Evolutionary conservation across 2,113 vertebrate species (phyloP).

Genomic region (Scytalopus superciliaris): DNA sequence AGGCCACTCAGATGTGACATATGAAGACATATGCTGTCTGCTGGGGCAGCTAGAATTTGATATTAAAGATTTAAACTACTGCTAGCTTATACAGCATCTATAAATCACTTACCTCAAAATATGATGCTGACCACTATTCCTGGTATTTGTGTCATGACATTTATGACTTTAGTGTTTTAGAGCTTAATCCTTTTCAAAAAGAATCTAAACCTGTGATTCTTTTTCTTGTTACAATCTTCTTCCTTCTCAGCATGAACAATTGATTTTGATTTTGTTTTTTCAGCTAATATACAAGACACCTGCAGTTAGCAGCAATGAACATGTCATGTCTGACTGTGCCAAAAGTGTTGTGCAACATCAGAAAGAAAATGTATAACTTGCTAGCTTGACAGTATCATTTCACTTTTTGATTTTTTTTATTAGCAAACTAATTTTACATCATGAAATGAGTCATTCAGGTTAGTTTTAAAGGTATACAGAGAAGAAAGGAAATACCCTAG

Average conservation of each 20-base stretch:
- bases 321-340: background rate
- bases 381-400: background rate
- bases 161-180: background rate
- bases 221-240: background rate
- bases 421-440: background rate
- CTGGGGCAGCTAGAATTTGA: background rate
- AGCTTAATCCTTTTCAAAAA: background rate
- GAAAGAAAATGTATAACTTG: background rate
- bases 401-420: background rate
- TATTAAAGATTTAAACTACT: background rate
- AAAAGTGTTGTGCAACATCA: background rate
- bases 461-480: background rate
- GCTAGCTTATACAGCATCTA: background rate
- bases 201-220: background rate
- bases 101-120: background rate
- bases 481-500: background rate
- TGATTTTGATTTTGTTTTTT: background rate
- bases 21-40: accelerated
- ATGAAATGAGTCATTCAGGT: background rate
- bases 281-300: background rate
- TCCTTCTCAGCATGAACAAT: background rate
- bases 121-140: background rate
- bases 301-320: background rate
- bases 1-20: background rate
- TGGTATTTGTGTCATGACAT: background rate